These are phyloP conservation scores for Hydrozoanthus tunicans DNA, from an alignment of 64 coral and sea anemone genomes.

Conservation along the genomic window DNA sequence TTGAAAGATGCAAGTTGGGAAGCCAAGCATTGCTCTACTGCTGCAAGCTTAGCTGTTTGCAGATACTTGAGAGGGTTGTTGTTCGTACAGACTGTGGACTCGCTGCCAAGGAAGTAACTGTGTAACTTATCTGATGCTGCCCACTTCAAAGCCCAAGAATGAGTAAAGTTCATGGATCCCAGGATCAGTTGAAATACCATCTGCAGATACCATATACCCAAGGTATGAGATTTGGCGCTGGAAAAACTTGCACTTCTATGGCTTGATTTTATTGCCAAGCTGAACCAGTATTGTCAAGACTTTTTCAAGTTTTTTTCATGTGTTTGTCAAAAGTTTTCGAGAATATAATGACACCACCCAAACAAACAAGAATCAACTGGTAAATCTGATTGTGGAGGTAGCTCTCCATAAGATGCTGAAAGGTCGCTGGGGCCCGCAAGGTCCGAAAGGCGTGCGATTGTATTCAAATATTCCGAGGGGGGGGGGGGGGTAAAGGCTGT, in stretches of 20 bases:
- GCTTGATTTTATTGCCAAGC: conserved; percentile 37
- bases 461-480: conserved; percentile 11
- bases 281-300: neutral
- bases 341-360: conserved; percentile 21
- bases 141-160: neutral
- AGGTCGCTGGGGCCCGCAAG: conserved; percentile 7
- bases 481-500: neutral
- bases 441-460: neutral
- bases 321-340: conserved; percentile 34
- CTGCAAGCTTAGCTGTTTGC: too few species aligned
- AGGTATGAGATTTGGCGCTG: neutral
- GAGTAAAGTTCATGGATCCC: neutral
- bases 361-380: conserved; percentile 32
- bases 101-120: too few species aligned
- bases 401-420: conserved; percentile 31
- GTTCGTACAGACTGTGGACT: too few species aligned
- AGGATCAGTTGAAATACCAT: too few species aligned
- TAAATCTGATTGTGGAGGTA: conserved; percentile 25
- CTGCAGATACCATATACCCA: too few species aligned
- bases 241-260: neutral
- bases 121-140: too few species aligned
- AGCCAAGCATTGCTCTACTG: too few species aligned
- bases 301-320: conserved; percentile 19
- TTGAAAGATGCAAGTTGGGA: too few species aligned
- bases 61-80: too few species aligned